Percentiles rank a stretch among this genome's conserved stretches.
phyloP scores from a whole-genome alignment of 2,797 vertebrate genomes.

The Odontamblyopus rebecca region DNA sequence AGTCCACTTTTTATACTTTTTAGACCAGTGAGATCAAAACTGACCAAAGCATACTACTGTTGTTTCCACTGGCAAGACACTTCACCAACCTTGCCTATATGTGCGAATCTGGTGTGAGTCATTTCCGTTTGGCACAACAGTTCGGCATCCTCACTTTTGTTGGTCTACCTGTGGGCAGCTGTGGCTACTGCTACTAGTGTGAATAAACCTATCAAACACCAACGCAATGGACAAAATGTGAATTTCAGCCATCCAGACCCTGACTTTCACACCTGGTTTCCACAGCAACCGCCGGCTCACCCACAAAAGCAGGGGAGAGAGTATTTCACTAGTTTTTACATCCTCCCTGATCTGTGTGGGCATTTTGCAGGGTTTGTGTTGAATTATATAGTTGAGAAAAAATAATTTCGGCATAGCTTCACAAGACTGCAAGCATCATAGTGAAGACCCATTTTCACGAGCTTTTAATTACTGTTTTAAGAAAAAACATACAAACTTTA shows the following conservation, averaged over 20 bases:
- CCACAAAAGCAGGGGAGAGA: constrained; percentile 20
- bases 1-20: too few relatives aligned
- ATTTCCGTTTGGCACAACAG: too few relatives aligned
- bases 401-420: constrained; percentile 20
- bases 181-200: background rate
- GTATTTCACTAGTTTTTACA: constrained; percentile 10
- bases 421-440: background rate
- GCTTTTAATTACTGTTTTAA: background rate
- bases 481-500: background rate
- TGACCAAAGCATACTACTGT: too few relatives aligned
- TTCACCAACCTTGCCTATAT: too few relatives aligned
- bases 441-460: background rate
- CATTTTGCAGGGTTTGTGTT: constrained; percentile 1
- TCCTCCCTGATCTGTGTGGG: constrained; percentile 4
- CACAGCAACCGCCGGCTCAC: constrained; percentile 44
- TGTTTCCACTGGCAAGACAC: too few relatives aligned
- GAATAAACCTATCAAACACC: constrained; percentile 18
- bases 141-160: background rate
- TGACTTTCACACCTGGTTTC: constrained; percentile 34
- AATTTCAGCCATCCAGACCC: constrained; percentile 8
- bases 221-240: constrained; percentile 13
- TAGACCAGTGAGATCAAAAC: too few relatives aligned
- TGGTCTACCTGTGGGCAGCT: background rate
- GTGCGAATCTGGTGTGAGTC: too few relatives aligned
- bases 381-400: constrained; percentile 3